A percentile compares a stretch with the other conserved stretches of the same genome.
Evolutionary conservation across 2,888 invertebrate genomes (phyloP).

Genomic region (Diabrotica balteata): DNA sequence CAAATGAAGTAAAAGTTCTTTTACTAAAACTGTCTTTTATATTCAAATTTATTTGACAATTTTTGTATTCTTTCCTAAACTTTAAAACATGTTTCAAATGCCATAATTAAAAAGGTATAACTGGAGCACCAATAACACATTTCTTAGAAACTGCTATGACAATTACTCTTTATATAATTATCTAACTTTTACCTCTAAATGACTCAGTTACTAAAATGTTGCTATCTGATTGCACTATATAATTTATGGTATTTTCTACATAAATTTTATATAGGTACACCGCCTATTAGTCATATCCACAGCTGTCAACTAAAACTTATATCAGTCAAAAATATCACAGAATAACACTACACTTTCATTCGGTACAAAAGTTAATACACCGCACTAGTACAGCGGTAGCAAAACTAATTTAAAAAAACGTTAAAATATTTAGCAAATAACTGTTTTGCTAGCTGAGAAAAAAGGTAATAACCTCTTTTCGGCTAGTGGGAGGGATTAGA

Average conservation of each 20-base stretch:
- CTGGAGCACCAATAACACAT: no score
- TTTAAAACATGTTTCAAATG: no score
- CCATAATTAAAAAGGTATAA: no score
- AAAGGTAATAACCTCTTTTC: constrained; percentile 57
- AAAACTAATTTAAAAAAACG: constrained; percentile 44
- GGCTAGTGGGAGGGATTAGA: constrained; percentile 53
- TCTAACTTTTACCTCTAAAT: constrained; percentile 5
- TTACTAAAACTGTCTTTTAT: no score
- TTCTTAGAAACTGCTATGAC: not conserved
- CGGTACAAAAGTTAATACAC: constrained; percentile 26
- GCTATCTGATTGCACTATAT: constrained; percentile 13
- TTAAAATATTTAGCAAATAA: constrained; percentile 47
- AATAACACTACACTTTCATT: constrained; percentile 25
- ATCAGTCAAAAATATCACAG: constrained; percentile 27
- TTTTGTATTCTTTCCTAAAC: no score
- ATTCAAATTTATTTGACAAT: no score
- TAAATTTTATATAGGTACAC: constrained; percentile 42
- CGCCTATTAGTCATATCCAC: constrained; percentile 47
- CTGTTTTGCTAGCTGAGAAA: constrained; percentile 47
- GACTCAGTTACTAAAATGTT: constrained; percentile 16
- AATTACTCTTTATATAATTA: not conserved
- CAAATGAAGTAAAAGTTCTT: no score
- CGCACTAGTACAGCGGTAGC: constrained; percentile 33
- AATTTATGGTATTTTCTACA: constrained; percentile 30
- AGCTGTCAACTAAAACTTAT: constrained; percentile 48